Conservation (phyloP, 2,888 invertebrate species). For the Caenorhabditis doughertyi region DNA sequence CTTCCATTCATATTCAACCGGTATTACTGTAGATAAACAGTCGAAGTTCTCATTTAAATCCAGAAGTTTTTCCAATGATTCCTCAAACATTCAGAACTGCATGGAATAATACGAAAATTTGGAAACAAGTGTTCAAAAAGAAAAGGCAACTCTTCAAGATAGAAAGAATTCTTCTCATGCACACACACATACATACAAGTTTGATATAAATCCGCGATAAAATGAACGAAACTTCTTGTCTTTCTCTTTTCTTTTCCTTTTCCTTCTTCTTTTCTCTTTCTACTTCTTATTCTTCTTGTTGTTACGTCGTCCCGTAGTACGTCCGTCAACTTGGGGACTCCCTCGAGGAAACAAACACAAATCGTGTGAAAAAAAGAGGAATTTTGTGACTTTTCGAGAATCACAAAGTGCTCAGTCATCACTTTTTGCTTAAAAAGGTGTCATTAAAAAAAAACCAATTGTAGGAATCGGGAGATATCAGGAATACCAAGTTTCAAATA, state of each 20-base stretch:
- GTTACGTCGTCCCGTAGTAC: conserved; percentile 33
- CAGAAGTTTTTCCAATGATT: neutral
- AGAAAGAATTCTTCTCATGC: conserved; percentile 9
- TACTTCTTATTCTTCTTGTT: conserved; percentile 19
- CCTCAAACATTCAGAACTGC: neutral
- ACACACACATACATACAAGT: conserved; percentile 15
- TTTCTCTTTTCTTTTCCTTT: neutral
- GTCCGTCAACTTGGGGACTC: conserved; percentile 42
- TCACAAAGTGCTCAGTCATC: neutral
- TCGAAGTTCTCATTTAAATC: too few species aligned
- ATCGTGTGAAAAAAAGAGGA: conserved; percentile 28
- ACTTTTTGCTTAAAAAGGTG: neutral
- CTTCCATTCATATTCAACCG: too few species aligned
- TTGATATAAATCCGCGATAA: conserved; percentile 56
- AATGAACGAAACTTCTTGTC: conserved; percentile 26
- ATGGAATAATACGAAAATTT: neutral
- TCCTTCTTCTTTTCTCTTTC: neutral
- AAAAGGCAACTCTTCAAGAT: conserved; percentile 4
- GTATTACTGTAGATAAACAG: too few species aligned
- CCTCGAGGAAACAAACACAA: conserved; percentile 35
- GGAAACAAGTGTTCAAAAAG: conserved; percentile 35
- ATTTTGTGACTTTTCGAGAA: conserved; percentile 34
- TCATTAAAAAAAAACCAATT: too few species aligned
- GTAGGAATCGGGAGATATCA: too few species aligned
- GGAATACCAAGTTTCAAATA: too few species aligned